phyloP scores from a whole-genome alignment of 2,797 vertebrate genomes.

The Onychomys arenicola region DNA sequence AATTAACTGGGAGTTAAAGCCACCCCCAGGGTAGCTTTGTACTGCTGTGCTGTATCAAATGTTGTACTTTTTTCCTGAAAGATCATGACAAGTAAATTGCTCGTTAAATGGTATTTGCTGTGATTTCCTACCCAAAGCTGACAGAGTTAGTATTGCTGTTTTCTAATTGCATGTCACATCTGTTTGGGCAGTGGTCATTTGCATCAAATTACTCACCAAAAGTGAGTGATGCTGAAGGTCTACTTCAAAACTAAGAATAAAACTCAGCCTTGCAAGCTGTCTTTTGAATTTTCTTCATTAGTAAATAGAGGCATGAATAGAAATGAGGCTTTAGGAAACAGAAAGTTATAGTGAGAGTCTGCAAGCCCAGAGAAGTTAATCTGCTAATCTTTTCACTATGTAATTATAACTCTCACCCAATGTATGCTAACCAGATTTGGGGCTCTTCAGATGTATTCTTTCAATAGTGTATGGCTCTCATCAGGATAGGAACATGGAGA shows the following conservation, averaged over 20 bases:
- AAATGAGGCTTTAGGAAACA: not conserved
- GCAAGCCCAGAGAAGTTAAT: not conserved
- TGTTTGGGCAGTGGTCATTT: not conserved
- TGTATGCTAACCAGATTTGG: not conserved
- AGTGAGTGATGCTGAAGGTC: not conserved
- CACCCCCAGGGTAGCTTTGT: not conserved
- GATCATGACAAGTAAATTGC: conserved; percentile 40
- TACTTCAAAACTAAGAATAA: not conserved
- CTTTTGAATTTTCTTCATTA: not conserved
- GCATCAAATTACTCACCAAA: not conserved
- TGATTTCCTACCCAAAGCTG: conserved; percentile 14
- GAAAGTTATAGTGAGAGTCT: not conserved
- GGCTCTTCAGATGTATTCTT: not conserved
- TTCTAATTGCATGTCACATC: not conserved
- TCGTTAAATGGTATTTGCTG: not conserved
- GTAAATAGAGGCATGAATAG: not conserved
- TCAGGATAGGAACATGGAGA: too few species aligned
- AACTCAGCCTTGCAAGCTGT: not conserved
- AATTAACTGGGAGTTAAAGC: conserved; percentile 26
- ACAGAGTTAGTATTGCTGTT: not conserved
- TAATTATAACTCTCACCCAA: not conserved
- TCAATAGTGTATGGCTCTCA: not conserved
- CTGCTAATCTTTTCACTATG: not conserved
- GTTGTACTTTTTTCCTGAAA: conserved; percentile 36
- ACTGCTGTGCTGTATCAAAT: not conserved